Evolutionary conservation across 2,888 invertebrate species (phyloP).

Genomic region (Entomobrya multifasciata): DNA sequence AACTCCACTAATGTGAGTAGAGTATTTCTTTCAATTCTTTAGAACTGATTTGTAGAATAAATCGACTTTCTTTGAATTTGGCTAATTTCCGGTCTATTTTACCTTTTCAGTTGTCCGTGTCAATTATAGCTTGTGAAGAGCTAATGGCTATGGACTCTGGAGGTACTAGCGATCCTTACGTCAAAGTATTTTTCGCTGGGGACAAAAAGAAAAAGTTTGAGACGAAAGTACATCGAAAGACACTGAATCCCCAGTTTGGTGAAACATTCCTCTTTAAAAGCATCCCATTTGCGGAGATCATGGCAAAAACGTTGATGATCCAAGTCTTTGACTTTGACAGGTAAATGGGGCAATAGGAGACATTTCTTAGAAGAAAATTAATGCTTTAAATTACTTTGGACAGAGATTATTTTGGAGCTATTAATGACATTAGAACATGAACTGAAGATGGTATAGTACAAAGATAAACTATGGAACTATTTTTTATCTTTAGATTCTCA

Average conservation of each 20-base stretch:
- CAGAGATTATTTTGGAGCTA: no score
- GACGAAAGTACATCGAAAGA: constrained; percentile 79
- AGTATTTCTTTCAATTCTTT: neutral
- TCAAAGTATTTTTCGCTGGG: constrained; percentile 77
- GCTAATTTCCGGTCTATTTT: neutral
- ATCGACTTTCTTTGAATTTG: constrained; percentile 8
- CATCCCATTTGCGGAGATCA: constrained; percentile 79
- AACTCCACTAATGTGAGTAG: constrained; percentile 78
- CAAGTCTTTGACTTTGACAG: constrained; percentile 79
- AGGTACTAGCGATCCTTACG: constrained; percentile 79
- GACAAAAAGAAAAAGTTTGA: constrained; percentile 80
- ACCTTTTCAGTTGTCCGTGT: constrained; percentile 77
- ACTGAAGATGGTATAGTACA: no score
- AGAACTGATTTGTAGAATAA: neutral
- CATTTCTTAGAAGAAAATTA: neutral
- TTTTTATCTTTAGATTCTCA: constrained; percentile 73
- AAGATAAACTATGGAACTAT: no score
- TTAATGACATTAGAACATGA: no score
- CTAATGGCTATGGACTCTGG: constrained; percentile 79
- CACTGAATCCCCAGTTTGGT: constrained; percentile 77
- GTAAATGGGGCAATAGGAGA: constrained; percentile 51
- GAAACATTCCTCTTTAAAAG: constrained; percentile 79
- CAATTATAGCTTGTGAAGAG: constrained; percentile 77
- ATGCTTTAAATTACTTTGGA: no score
- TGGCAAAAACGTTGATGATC: constrained; percentile 79